Conservation (phyloP, 2,797 vertebrate genomes). For the Halcyon smyrnensis region DNA sequence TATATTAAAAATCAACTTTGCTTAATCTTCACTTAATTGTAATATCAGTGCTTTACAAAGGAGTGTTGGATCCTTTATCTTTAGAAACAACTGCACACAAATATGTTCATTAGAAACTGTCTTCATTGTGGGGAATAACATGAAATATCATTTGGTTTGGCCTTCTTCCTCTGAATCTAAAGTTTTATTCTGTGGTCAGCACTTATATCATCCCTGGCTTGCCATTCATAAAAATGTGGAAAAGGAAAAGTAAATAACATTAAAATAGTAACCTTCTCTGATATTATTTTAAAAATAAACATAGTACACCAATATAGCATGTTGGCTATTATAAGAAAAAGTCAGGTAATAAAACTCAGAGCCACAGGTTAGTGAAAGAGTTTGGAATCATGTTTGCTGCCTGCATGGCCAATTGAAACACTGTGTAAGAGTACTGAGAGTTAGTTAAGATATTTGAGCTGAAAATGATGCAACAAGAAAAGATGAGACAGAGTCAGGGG, state of each 20-base stretch:
- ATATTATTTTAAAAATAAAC: not conserved
- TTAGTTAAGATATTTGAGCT: not conserved
- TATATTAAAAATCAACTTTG: not conserved
- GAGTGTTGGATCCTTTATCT: not conserved
- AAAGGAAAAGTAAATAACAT: not conserved
- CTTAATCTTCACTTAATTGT: not conserved
- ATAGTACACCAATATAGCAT: not conserved
- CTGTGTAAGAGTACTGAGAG: not conserved
- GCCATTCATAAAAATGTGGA: not conserved
- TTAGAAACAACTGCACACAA: not conserved
- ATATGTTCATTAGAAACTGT: not conserved
- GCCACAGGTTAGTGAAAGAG: not conserved
- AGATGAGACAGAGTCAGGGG: not conserved
- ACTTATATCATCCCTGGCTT: not conserved
- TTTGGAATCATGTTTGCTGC: not conserved
- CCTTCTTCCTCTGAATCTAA: rapidly evolving
- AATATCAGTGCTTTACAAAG: not conserved
- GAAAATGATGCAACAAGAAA: not conserved
- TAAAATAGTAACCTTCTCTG: not conserved
- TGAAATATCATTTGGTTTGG: not conserved
- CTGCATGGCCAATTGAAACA: not conserved
- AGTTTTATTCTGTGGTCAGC: not conserved
- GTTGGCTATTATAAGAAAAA: not conserved
- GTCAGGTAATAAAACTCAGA: not conserved
- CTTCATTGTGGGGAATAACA: not conserved